Base-by-base conservation (phyloP, 2,113 vertebrate species). In the Pungitius pungitius region DNA sequence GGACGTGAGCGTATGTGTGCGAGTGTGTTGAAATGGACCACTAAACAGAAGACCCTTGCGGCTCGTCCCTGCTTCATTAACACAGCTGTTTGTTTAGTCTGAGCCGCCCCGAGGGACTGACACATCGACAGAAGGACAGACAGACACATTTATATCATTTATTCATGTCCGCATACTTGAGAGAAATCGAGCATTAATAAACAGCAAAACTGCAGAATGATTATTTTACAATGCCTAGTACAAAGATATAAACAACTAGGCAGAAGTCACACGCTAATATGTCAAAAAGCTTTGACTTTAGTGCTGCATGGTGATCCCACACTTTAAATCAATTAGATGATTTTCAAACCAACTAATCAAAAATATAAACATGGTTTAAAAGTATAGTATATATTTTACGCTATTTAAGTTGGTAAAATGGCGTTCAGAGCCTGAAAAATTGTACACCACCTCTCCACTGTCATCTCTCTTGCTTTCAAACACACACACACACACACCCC, bases 61-160 rank as follows among this genome's bases (percentile, higher is more conserved):
- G 87, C 88, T 88, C 89, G 88, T 87, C 73, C 55, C 65, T 84
- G 77, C 85, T 87, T 87, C 87, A 87, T 88, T 90, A 90, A 90
- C 87, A 90, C 86, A 89, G 87, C 85, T 91, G 90, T 91, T 91
- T 91, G 90, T 91, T 91, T 91, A 90, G 90, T 89, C 89, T 90
- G 85, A 91, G 85, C 71, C 27, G 54, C 63, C 88, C 84, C 84
- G 24, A 69, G 88, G 85, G 89, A 92, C 83, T 56, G 85, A 84
- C 83, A 74, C 64, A 75, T 76, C 84, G 88, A 90, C 85, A 86
- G 80, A 89, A 52, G 77, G 88, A 91, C 88, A 90, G 84, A 80
- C 85, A 84, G 82, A 83, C 82, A 87, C 78, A 87, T 83, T 87
- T 87, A 79, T 76, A 87, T 89, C 61, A 88, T 87, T 91, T 88